phyloP scores from a whole-genome alignment of 1,140 invertebrate species.

The Venustaconcha ellipsiformis region DNA sequence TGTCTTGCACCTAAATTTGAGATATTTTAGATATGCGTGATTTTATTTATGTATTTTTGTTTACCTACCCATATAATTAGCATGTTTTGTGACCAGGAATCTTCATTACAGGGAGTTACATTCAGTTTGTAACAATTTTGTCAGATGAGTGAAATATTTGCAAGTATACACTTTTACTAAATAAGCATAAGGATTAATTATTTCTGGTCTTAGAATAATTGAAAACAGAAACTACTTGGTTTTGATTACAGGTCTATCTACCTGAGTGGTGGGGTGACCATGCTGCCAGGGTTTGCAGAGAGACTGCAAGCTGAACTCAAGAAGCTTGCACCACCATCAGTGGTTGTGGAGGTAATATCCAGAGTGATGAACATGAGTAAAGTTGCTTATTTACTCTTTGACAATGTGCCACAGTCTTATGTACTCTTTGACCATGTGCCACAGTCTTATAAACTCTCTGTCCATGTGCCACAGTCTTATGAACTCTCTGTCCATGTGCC shows the following conservation, averaged over 20 bases:
- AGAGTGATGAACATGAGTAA: background rate
- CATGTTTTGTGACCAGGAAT: background rate
- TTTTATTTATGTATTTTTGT: too few relatives aligned
- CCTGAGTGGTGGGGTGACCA: slow-evolving; percentile 74
- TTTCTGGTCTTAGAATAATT: background rate
- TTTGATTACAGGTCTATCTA: slow-evolving; percentile 71
- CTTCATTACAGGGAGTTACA: background rate
- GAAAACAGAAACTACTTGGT: background rate
- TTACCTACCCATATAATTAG: background rate
- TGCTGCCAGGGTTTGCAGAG: slow-evolving; percentile 75
- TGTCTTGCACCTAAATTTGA: too few relatives aligned
- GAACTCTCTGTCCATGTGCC: too few relatives aligned
- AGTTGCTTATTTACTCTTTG: too few relatives aligned
- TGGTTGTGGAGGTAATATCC: slow-evolving; percentile 73
- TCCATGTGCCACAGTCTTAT: too few relatives aligned
- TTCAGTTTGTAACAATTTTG: background rate
- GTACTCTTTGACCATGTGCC: too few relatives aligned
- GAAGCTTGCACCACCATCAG: slow-evolving; percentile 73
- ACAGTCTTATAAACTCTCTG: too few relatives aligned
- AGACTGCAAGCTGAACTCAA: slow-evolving; percentile 73
- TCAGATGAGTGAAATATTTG: background rate
- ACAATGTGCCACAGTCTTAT: too few relatives aligned
- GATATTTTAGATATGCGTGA: too few relatives aligned
- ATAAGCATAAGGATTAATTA: background rate
- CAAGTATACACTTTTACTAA: background rate